Conservation (phyloP, 2,797 vertebrate genomes). For the Telmatherina bonti region DNA sequence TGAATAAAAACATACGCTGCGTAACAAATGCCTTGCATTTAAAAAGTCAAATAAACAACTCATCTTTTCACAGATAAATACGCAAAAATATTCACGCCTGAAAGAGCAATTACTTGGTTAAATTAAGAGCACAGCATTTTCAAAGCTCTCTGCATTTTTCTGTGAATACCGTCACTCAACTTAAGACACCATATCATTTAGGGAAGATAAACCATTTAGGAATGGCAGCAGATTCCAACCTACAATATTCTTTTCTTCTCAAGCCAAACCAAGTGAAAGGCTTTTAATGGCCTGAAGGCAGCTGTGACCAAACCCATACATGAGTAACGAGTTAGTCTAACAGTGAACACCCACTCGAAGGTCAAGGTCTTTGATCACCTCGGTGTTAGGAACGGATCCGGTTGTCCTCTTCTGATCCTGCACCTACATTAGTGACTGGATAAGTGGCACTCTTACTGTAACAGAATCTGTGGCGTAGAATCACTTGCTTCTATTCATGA, state of each 20-base stretch:
- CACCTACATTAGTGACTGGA: constrained; percentile 50
- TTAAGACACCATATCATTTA: constrained; percentile 10
- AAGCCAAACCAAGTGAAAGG: constrained; percentile 39
- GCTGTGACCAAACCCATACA: constrained; percentile 54
- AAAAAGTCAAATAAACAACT: constrained; percentile 1
- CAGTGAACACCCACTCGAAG: constrained; percentile 47
- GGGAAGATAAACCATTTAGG: constrained; percentile 25
- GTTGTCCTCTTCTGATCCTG: constrained; percentile 26
- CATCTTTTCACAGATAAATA: background rate
- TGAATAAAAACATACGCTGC: background rate
- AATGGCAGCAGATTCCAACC: constrained; percentile 29
- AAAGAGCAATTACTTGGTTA: background rate
- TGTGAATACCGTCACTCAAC: background rate
- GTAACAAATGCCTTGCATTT: background rate
- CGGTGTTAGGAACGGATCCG: constrained; percentile 30
- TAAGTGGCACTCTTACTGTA: constrained; percentile 47
- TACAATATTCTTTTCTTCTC: constrained; percentile 28
- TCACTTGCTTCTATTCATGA: constrained; percentile 41
- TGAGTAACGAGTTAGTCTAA: constrained; percentile 61
- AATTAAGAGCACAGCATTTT: background rate
- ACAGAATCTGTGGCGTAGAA: constrained; percentile 48
- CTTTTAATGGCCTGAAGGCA: constrained; percentile 65
- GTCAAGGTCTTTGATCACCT: constrained; percentile 54
- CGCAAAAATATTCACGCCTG: background rate
- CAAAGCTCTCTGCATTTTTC: constrained; percentile 3